Evolutionary conservation across 2,113 vertebrate genomes (phyloP), one percentile per base, ranked within the genome.

Genomic region (Hippocampus guttulatus): DNA sequence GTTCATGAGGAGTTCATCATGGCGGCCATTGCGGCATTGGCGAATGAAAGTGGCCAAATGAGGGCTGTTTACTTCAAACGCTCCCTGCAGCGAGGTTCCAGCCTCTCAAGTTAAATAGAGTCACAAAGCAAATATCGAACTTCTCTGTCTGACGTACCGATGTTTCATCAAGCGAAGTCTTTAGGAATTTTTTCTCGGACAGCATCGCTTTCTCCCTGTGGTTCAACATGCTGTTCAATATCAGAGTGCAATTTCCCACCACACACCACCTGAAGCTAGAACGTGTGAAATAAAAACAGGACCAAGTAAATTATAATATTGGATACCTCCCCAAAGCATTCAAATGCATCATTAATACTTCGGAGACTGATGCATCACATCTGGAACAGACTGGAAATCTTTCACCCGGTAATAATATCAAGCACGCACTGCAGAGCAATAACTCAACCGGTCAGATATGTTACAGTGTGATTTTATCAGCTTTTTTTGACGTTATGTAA

Each of bases 1-100:
- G 90, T 85, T 91, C 88, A 88, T 49, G 25, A 1, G 64, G 69
- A 90, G 90, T 88, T 90, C 87, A 91, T 49, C 64, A 88, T 89
- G 85, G 86, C 72, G n/a, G 79, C 84, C 54, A 6, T 25, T 58
- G 55, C 12, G 55, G 55, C 55, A 58, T 27, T 3, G 55, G 55
- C 55, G n/a, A 58, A 58, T 58, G 55, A 58, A 58, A 58, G 55
- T 15, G 25, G 55, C 11, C 23, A 4, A 64, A 64, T 23, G 40
- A 43, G 21, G 62, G 41, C 61, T 41, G 63, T 73, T 69, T 16
- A 25, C 18, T 63, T 23, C 1, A 16, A 30, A 43, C 40, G 38
- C 57, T 4, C 45, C 69, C 55, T 16, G 62, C 41, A 16, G 64
- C 45, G 8, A 0, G 0, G 5, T 23, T 21, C 25, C 4, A 66